Base-by-base conservation (phyloP, 2,797 vertebrate species). In the Rhinichthys osculus region DNA sequence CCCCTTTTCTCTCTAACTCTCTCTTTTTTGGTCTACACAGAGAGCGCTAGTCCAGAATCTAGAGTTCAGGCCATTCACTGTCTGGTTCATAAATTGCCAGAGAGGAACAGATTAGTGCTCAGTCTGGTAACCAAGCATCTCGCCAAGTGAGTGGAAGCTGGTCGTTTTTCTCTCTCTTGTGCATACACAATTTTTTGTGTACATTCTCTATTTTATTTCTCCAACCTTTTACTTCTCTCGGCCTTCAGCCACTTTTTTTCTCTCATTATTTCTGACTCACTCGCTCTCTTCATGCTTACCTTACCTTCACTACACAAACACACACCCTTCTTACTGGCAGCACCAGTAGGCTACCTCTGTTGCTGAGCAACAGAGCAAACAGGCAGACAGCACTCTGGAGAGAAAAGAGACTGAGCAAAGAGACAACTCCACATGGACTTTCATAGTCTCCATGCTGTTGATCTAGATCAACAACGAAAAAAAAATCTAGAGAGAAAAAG, bases 91-190 rank as follows among this genome's bases (percentile, higher is more conserved):
- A 97, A 97, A 91, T 96, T 99, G 82, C 98, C 98, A 10, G 97
- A 98, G 93, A 98, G 94, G 92, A 99, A 99, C 94, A 96, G 95
- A 91, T 96, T 96, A 93, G 97, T 99, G 96, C 93, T 99, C 94
- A 97, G 97, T 88, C 96, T 99, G 89, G 94, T 99, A 92, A 96
- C 99, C 95, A 97, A 97, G 91, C 98, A 99, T 92, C 96, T 99
- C 93, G 96, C 96, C 0, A 98, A 98, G 98, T 99, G 96, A 97
- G 98, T 93, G 80, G 71, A 84, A 70, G 50, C 84, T 87, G 42
- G 40, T 5, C 0, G 5, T 38, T 59, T n/a, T 76, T 82, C 23
- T 84, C 33, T 74, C 27, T 72, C 50, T 17, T 83, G 40, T 87
- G 4, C 70, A 21, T 47, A 40, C 64, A n/a, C 50, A 86, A 78